phyloP scores from a whole-genome alignment of 2,888 invertebrate species.

The Azorinus chamasolen region DNA sequence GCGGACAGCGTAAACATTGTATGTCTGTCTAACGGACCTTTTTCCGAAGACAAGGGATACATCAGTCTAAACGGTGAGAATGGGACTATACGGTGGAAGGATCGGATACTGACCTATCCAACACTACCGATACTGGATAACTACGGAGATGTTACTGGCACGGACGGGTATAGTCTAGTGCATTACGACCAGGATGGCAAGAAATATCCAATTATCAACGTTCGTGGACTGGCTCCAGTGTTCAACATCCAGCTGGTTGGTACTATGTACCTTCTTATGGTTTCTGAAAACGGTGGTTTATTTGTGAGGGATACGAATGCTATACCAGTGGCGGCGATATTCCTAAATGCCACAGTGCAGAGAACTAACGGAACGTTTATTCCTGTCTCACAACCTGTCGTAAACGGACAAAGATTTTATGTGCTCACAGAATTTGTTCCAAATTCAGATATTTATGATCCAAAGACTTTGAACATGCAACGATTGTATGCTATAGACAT shows the following conservation, averaged over 20 bases:
- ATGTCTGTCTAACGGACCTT: conserved; percentile 63
- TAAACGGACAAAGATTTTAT: conserved; percentile 55
- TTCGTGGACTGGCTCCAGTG: conserved; percentile 32
- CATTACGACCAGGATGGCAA: conserved; percentile 69
- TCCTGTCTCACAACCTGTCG: conserved; percentile 53
- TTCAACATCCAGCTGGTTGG: conserved; percentile 56
- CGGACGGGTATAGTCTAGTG: conserved; percentile 68
- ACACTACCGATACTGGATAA: conserved; percentile 75
- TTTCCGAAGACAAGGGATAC: conserved; percentile 70
- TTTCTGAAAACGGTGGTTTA: conserved; percentile 42
- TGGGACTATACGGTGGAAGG: conserved; percentile 70
- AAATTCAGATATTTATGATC: neutral
- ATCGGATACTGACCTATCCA: conserved; percentile 62
- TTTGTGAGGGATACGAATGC: conserved; percentile 46
- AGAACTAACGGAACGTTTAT: conserved; percentile 49
- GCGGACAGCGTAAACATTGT: conserved; percentile 58
- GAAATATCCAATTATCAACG: conserved; percentile 58
- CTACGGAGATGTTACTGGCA: conserved; percentile 75
- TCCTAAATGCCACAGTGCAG: conserved; percentile 44
- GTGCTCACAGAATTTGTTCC: conserved; percentile 61
- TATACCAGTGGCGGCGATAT: conserved; percentile 43
- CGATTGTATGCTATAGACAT: conserved; percentile 60
- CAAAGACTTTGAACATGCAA: conserved; percentile 9
- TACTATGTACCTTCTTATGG: conserved; percentile 34
- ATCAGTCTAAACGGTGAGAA: conserved; percentile 62